phyloP scores from a whole-genome alignment of 2,888 invertebrate species.

The Leptinotarsa rubiginosa region DNA sequence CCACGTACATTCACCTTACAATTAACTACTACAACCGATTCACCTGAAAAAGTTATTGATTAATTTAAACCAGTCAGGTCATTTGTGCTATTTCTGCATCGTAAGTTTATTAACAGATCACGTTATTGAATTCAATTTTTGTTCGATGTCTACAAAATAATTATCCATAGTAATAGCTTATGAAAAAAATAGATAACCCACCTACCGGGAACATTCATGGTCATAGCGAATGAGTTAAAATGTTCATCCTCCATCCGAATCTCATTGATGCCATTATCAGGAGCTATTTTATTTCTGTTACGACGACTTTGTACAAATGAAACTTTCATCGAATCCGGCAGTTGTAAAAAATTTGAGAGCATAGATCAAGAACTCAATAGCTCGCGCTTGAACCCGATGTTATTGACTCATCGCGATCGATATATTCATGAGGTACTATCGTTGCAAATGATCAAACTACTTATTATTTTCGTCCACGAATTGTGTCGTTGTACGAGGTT shows the following conservation, averaged over 20 bases:
- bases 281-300: neutral
- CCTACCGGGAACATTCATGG: neutral
- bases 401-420: constrained; percentile 19
- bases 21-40: neutral
- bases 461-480: neutral
- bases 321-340: neutral
- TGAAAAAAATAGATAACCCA: neutral
- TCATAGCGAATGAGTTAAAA: neutral
- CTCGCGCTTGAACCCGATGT: neutral
- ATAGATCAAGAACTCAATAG: constrained; percentile 2
- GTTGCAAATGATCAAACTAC: constrained; percentile 5
- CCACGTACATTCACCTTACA: neutral
- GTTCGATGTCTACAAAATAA: too few species aligned
- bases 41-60: neutral
- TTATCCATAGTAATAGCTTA: too few species aligned
- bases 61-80: too few species aligned
- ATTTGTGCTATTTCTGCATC: too few species aligned
- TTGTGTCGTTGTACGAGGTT: neutral
- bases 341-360: neutral
- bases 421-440: constrained; percentile 11
- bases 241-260: neutral
- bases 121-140: too few species aligned
- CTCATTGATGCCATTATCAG: neutral
- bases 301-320: neutral
- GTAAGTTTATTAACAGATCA: too few species aligned